These are phyloP conservation scores for Arvicanthis niloticus DNA, from an alignment of 2,113 vertebrate species.

Conservation along the genomic window DNA sequence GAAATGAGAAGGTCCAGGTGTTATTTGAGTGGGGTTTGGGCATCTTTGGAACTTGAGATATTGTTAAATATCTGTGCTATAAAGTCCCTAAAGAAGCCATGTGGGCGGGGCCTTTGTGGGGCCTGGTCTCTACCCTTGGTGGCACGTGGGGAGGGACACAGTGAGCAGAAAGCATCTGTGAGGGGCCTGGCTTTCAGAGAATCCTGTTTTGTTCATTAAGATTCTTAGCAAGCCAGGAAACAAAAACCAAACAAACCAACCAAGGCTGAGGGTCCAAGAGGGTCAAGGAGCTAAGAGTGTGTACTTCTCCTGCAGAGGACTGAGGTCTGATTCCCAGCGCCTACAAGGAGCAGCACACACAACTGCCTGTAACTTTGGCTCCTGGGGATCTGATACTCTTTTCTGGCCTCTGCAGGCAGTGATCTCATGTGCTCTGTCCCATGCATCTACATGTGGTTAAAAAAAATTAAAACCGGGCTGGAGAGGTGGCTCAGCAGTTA, in stretches of 20 bases:
- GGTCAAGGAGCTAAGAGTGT: neutral
- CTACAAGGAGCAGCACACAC: neutral
- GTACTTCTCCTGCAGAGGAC: neutral
- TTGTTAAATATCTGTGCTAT: neutral
- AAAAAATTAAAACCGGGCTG: neutral
- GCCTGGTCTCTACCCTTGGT: neutral
- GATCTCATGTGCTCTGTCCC: neutral
- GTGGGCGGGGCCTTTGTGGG: neutral
- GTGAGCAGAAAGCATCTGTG: neutral
- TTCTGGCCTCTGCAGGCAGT: neutral
- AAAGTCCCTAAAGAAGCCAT: neutral
- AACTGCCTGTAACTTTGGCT: neutral
- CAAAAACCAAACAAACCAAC: neutral
- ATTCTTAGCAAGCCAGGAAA: neutral
- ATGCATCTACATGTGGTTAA: neutral
- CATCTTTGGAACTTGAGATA: slow-evolving; percentile 15
- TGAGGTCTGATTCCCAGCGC: too few relatives aligned
- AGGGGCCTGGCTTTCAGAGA: neutral
- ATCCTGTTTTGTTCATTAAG: neutral
- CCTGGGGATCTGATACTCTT: neutral
- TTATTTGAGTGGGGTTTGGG: slow-evolving; percentile 33
- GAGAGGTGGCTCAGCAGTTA: too few relatives aligned
- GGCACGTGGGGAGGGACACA: neutral
- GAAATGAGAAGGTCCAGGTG: slow-evolving; percentile 27
- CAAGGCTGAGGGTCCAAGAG: neutral